These are phyloP conservation scores for Lophotis ruficrista DNA, from an alignment of 2,113 vertebrate species.

Conservation along the genomic window DNA sequence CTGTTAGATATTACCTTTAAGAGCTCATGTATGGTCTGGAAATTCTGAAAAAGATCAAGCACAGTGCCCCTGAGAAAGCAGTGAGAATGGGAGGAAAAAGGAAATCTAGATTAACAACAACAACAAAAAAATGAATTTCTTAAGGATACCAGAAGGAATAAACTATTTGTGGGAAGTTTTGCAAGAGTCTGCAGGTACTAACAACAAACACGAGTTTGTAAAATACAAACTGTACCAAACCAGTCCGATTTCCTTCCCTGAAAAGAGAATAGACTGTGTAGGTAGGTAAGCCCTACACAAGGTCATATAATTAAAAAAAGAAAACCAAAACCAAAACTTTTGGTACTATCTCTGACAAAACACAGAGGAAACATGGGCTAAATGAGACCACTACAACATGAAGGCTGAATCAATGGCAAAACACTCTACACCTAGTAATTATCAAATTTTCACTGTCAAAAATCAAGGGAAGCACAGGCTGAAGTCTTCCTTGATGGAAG, in stretches of 20 bases:
- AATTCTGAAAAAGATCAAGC: background rate
- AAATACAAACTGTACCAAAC: background rate
- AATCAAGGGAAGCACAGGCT: background rate
- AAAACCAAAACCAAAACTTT: background rate
- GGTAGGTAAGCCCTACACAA: background rate
- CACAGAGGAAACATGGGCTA: background rate
- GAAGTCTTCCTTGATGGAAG: background rate
- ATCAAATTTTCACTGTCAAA: background rate
- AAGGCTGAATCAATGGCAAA: background rate
- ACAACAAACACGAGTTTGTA: background rate
- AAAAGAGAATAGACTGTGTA: background rate
- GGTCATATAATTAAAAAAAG: too few species aligned
- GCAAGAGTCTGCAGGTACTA: background rate
- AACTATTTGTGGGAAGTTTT: background rate
- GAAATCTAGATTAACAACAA: background rate
- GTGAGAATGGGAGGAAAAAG: background rate
- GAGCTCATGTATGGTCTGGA: background rate
- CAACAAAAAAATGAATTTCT: background rate
- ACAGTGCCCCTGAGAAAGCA: background rate
- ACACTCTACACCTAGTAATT: background rate
- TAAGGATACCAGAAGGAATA: background rate
- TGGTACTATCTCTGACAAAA: background rate
- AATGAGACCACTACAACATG: background rate
- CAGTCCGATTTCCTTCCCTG: background rate
- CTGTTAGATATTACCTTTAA: background rate